phyloP scores from a whole-genome alignment of 2,888 invertebrate species.

The Leptopilina drosophilae region DNA sequence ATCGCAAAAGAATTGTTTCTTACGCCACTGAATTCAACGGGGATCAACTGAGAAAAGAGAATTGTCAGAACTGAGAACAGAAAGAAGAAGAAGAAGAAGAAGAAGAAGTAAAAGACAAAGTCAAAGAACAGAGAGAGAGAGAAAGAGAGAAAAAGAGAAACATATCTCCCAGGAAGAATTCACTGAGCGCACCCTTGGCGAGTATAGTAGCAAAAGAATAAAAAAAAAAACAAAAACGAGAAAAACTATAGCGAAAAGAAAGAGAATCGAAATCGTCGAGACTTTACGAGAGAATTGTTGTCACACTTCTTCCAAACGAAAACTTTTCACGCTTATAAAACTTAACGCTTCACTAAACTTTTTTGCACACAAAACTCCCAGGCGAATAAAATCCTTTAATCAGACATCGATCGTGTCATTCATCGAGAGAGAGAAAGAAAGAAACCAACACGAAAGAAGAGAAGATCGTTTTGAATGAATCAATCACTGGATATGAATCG shows the following conservation, averaged over 20 bases:
- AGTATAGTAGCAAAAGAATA: slow-evolving; percentile 46
- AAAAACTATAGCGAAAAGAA: slow-evolving; percentile 40
- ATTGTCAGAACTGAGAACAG: slow-evolving; percentile 41
- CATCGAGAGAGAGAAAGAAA: slow-evolving; percentile 60
- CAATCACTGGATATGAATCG: slow-evolving; percentile 41
- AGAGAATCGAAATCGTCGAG: background rate
- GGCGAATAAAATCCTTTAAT: too few species aligned
- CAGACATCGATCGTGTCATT: slow-evolving; percentile 63
- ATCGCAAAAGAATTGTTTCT: background rate
- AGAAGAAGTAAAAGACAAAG: too few species aligned
- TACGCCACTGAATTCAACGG: slow-evolving; percentile 29
- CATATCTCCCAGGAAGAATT: slow-evolving; percentile 69
- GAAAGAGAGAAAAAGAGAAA: slow-evolving; percentile 42
- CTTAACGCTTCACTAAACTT: too few species aligned
- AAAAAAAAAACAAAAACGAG: slow-evolving; percentile 17
- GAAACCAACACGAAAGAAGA: too few species aligned
- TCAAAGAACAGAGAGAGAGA: slow-evolving; percentile 21
- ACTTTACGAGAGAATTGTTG: background rate
- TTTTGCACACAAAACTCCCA: too few species aligned
- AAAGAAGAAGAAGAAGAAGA: too few species aligned
- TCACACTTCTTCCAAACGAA: too few species aligned
- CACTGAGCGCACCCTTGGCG: slow-evolving; percentile 52
- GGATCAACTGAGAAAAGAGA: slow-evolving; percentile 38
- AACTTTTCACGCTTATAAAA: too few species aligned
- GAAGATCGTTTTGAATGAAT: slow-evolving; percentile 22